Conservation (phyloP, 2,888 invertebrate genomes). For the Penaeus monodon region DNA sequence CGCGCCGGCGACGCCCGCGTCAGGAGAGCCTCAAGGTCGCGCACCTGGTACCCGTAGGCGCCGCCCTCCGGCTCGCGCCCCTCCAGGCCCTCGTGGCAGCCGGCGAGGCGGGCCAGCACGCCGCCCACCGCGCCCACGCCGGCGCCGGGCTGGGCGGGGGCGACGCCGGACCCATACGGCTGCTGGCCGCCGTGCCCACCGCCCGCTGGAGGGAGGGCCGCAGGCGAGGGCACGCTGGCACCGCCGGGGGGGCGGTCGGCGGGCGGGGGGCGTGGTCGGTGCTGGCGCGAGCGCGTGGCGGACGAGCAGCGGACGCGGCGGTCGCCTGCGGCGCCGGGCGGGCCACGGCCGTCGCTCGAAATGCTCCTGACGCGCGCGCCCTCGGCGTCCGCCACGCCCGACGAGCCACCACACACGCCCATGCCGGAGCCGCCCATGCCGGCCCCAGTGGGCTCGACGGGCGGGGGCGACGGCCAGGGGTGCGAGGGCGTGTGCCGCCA, state of each 20-base stretch:
- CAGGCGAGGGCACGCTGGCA: slow-evolving; percentile 23
- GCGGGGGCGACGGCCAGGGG: slow-evolving; percentile 45
- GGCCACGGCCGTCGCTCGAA: slow-evolving; percentile 59
- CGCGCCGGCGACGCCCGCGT: slow-evolving; percentile 82
- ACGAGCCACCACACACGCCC: slow-evolving; percentile 10
- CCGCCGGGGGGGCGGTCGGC: slow-evolving; percentile 35
- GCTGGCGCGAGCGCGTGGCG: slow-evolving; percentile 59
- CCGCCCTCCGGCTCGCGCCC: slow-evolving; percentile 40
- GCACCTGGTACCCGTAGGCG: slow-evolving; percentile 79
- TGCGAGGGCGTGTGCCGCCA: slow-evolving; percentile 45
- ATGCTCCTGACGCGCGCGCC: slow-evolving; percentile 54
- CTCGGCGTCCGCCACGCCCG: slow-evolving; percentile 29
- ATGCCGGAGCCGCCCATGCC: slow-evolving; percentile 5
- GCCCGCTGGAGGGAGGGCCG: slow-evolving; percentile 19
- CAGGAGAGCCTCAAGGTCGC: slow-evolving; percentile 83
- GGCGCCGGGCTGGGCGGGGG: slow-evolving; percentile 23
- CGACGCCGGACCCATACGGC: slow-evolving; percentile 7
- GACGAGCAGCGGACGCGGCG: slow-evolving; percentile 62
- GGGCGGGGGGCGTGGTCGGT: slow-evolving; percentile 44
- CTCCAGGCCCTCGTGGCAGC: slow-evolving; percentile 46
- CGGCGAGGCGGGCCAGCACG: slow-evolving; percentile 31
- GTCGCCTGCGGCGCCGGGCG: slow-evolving; percentile 39
- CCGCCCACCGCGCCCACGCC: slow-evolving; percentile 39
- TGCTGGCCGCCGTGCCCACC: slow-evolving; percentile 21
- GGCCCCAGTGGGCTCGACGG: slow-evolving; percentile 18